Percentiles rank a stretch among this genome's conserved stretches.
phyloP scores from a whole-genome alignment of 1,140 invertebrate species.

The Dinoponera quadriceps region DNA sequence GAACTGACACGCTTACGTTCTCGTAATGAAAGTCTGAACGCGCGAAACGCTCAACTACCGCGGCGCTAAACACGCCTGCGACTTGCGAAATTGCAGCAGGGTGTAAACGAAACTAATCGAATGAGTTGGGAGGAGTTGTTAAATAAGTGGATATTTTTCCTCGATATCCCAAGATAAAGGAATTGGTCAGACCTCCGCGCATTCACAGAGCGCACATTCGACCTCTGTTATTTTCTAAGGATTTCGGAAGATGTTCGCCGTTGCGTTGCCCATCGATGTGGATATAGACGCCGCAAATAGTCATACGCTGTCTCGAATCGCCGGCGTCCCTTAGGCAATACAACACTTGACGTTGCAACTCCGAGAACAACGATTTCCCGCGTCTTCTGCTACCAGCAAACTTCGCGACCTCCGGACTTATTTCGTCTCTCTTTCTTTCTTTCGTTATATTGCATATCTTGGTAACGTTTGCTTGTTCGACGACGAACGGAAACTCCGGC shows the following conservation, averaged over 20 bases:
- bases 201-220: too few species aligned
- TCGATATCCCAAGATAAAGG: too few species aligned
- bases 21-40: conserved; percentile 23
- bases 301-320: neutral
- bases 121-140: too few species aligned
- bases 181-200: too few species aligned
- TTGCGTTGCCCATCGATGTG: neutral
- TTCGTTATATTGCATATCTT: neutral
- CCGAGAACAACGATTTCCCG: neutral
- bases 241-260: neutral
- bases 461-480: conserved; percentile 30
- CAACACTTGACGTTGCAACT: conserved; percentile 22
- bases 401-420: conserved; percentile 9
- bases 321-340: conserved; percentile 23
- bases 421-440: neutral
- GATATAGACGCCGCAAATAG: conserved; percentile 6
- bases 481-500: conserved; percentile 12
- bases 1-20: conserved; percentile 16
- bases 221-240: neutral
- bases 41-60: neutral
- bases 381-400: conserved; percentile 16
- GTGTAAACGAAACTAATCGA: neutral
- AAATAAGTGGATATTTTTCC: too few species aligned
- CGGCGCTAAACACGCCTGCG: neutral
- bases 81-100: neutral